These are phyloP conservation scores for Porites cylindrica DNA, from an alignment of 92 coral and sea anemone species.

Conservation along the genomic window DNA sequence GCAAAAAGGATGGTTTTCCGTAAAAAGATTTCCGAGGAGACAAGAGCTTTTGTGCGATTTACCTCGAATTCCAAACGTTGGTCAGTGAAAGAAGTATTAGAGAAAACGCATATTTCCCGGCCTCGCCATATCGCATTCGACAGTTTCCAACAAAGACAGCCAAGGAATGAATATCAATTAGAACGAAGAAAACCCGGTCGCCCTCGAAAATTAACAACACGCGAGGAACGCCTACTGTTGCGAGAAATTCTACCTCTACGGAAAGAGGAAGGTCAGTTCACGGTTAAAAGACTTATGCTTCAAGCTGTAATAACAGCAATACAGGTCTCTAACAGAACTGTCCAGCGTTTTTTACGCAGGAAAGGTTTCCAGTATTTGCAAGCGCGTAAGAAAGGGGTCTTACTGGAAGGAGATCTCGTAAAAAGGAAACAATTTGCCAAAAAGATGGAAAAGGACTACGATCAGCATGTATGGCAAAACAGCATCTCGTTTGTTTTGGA, in stretches of 20 bases:
- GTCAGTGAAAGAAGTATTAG: not conserved
- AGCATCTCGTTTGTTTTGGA: constrained; percentile 17
- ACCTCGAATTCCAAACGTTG: too few species aligned
- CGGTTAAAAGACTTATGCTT: constrained; percentile 35
- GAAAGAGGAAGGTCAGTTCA: constrained; percentile 34
- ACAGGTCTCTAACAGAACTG: constrained; percentile 22
- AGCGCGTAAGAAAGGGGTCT: constrained; percentile 28
- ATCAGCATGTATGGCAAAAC: constrained; percentile 18
- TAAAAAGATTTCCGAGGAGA: too few species aligned
- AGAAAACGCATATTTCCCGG: constrained; percentile 25
- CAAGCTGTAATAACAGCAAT: constrained; percentile 15
- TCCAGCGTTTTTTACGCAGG: constrained; percentile 22
- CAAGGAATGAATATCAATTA: not conserved
- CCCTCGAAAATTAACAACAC: constrained; percentile 32
- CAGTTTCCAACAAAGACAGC: not conserved
- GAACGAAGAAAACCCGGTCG: not conserved
- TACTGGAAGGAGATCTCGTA: constrained; percentile 5
- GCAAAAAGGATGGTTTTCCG: too few species aligned
- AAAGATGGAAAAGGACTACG: too few species aligned
- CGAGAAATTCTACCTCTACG: constrained; percentile 8
- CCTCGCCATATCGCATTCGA: constrained; percentile 31
- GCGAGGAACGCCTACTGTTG: constrained; percentile 28
- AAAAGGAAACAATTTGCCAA: not conserved
- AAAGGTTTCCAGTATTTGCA: constrained; percentile 40
- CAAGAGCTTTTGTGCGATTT: too few species aligned